Percentiles rank a stretch among this genome's conserved stretches.
These are phyloP conservation scores for Odontophorus gujanensis DNA, from an alignment of 2,113 vertebrate genomes.

Conservation along the genomic window DNA sequence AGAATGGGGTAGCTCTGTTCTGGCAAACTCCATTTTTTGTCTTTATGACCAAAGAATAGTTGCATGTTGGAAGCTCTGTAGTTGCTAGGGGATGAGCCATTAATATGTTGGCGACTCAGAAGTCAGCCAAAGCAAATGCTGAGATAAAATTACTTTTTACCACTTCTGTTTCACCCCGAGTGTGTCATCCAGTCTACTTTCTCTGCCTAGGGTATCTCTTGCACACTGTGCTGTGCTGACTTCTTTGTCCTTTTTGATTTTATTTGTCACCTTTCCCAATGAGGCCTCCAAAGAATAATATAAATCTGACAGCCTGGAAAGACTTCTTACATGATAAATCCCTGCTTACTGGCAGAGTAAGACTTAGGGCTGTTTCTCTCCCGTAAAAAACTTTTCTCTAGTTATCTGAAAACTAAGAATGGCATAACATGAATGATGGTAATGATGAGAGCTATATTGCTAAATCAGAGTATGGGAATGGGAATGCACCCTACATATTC, in stretches of 20 bases:
- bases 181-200: conserved; percentile 19
- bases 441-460: neutral
- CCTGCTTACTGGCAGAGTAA: neutral
- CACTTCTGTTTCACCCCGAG: conserved; percentile 29
- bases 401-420: neutral
- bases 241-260: conserved; percentile 53
- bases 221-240: conserved; percentile 23
- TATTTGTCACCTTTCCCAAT: conserved; percentile 48
- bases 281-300: neutral
- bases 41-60: conserved; percentile 66
- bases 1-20: conserved; percentile 58
- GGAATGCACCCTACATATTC: neutral
- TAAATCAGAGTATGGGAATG: neutral
- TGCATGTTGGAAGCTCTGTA: conserved; percentile 67
- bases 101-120: conserved; percentile 53
- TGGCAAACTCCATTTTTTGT: conserved; percentile 58
- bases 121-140: conserved; percentile 69
- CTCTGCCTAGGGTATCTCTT: conserved; percentile 13
- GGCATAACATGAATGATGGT: neutral
- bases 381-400: neutral
- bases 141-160: conserved; percentile 64
- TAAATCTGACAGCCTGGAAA: conserved; percentile 14
- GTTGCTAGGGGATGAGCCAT: conserved; percentile 67
- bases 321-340: neutral
- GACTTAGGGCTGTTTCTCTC: neutral